Evolutionary conservation across 2,113 vertebrate genomes (phyloP).

Genomic region (Cheirogaleus medius): DNA sequence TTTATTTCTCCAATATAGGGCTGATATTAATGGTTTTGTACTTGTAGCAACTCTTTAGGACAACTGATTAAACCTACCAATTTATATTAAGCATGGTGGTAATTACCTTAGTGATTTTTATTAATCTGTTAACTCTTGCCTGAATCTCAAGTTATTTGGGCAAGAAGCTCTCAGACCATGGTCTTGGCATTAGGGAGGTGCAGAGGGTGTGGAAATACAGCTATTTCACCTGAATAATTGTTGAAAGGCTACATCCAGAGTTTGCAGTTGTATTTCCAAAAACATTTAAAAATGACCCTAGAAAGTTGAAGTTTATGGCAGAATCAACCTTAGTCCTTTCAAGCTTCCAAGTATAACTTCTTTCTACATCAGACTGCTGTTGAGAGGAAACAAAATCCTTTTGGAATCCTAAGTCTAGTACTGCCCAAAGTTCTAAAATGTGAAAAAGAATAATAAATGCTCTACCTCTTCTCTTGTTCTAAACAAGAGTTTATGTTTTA

Average conservation of each 20-base stretch:
- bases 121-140: neutral
- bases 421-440: neutral
- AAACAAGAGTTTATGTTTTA: conserved; percentile 28
- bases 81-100: neutral
- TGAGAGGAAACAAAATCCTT: neutral
- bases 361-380: neutral
- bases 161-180: neutral
- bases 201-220: neutral
- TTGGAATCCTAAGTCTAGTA: neutral
- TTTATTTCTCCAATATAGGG: neutral
- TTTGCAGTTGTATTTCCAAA: neutral
- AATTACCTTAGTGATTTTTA: conserved; percentile 6
- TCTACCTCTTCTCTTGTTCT: neutral
- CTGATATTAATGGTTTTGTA: neutral
- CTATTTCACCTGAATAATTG: neutral
- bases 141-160: neutral
- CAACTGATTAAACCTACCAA: neutral
- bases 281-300: neutral
- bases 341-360: neutral
- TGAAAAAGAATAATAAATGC: neutral
- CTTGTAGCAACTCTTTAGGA: neutral
- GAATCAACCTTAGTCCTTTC: neutral
- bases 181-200: neutral
- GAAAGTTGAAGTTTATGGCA: neutral
- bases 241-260: neutral